Base-by-base conservation (phyloP, 53 echinoderm and acorn worm genomes). In the Luidia sarsii region DNA sequence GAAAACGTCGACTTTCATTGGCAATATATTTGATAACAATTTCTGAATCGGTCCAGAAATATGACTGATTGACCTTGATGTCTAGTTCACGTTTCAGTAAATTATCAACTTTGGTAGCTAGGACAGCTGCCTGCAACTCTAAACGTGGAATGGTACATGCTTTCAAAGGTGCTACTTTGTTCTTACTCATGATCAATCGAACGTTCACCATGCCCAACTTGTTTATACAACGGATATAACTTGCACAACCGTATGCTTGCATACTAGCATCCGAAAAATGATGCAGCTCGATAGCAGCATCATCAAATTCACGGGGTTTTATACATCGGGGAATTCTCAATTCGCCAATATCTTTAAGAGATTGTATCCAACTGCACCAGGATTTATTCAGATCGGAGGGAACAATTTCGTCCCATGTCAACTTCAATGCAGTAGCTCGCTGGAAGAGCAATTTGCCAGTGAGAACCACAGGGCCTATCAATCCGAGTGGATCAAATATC, bases 11-110 rank as follows among this genome's bases (percentile, higher is more conserved):
- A 0, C 38, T 70, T 33, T 70, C 52, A 9, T 70, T 70, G 20
- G n/a, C 8, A 1, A 70, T 33, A 48, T 72, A 72, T 49, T 72
- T 79, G 19, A 79, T 20, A 1, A 79, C 48, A 43, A 63, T 79
- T 7, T 62, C 65, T 2, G 65, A 52, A 10, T 81, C 82, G 10
- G 82, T 51, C 82, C 82, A 81, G 18, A 81, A 81, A 52, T 68
- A 81, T 37, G 67, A 81, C 11, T 27, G 2, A 11, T 23, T 50
- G 38, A 81, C 11, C 0, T 81, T 20, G 0, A 81, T 6, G 65
- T 67, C 68, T n/a, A 81, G 50, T 37, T 81, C 68, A 1, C 54
- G 20, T 51, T 10, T 80, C 48, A 80, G 38, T 45, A 80, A 18
- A 1, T 16, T 35, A 51, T 70, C 33, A 9, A 70, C 72, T 2